Conservation (phyloP, 2,797 vertebrate genomes). For the Halcyon chelicuti region DNA sequence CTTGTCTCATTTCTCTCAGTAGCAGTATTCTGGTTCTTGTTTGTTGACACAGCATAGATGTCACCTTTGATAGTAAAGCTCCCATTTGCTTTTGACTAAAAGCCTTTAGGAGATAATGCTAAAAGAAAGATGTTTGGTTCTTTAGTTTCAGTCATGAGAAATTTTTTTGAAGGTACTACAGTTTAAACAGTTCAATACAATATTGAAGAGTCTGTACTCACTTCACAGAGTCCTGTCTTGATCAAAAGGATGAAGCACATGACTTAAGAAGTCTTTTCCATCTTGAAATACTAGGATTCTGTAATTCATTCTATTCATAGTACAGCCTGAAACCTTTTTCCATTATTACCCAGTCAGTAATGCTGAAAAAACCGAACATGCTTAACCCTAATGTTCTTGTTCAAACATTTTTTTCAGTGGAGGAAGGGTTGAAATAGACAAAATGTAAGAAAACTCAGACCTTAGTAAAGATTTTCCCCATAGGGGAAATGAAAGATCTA, state of each 20-base stretch:
- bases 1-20: background rate
- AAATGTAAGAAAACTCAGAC: conserved; percentile 4
- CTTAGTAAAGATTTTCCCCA: background rate
- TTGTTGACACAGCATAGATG: background rate
- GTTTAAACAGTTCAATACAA: background rate
- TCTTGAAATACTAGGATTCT: background rate
- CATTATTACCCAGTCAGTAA: conserved; percentile 17
- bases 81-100: background rate
- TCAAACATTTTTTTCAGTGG: conserved; percentile 31
- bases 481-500: background rate
- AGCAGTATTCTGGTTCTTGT: background rate
- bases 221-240: background rate
- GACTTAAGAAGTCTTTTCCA: conserved; percentile 35
- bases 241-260: conserved; percentile 14
- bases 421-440: background rate
- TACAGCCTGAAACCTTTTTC: conserved; percentile 26
- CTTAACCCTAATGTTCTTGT: conserved; percentile 11
- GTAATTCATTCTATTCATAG: conserved; percentile 13
- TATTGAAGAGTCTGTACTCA: background rate
- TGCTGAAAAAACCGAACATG: background rate
- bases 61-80: background rate
- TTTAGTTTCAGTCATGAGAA: background rate
- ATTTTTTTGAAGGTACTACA: background rate
- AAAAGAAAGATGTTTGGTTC: background rate
- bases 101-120: background rate